Percentiles rank a stretch among this genome's conserved stretches.
Evolutionary conservation across 2,888 invertebrate species (phyloP).

Genomic region (Eustalomyia histrio): DNA sequence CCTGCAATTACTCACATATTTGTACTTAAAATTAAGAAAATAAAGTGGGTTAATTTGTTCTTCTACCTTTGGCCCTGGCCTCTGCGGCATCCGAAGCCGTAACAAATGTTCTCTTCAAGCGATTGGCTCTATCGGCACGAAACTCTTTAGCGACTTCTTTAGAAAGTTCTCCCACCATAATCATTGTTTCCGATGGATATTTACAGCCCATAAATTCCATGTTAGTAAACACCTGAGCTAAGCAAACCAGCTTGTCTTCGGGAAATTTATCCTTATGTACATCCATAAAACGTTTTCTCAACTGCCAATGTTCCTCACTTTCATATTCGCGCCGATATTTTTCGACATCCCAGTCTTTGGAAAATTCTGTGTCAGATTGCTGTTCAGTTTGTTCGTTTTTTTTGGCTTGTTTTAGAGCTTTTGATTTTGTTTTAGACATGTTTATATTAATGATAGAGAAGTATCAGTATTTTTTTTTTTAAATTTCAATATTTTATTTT

Average conservation of each 20-base stretch:
- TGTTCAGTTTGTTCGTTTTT: neutral
- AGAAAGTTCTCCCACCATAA: conserved; percentile 86
- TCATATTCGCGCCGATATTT: conserved; percentile 88
- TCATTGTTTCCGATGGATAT: conserved; percentile 92
- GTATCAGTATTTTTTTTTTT: neutral
- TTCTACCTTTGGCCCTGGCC: conserved; percentile 85
- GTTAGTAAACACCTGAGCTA: conserved; percentile 95
- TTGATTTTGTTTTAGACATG: conserved; percentile 55
- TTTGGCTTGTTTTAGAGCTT: conserved; percentile 4
- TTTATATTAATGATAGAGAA: neutral
- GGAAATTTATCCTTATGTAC: conserved; percentile 88
- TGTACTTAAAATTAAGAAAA: conserved; percentile 63
- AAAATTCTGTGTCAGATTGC: conserved; percentile 24
- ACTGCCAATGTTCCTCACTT: conserved; percentile 94
- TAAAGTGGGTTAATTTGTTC: conserved; percentile 55
- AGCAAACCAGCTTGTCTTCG: conserved; percentile 89
- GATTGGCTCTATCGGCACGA: conserved; percentile 82
- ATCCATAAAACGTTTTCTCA: conserved; percentile 88
- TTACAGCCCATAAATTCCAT: conserved; percentile 82
- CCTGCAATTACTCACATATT: conserved; percentile 62
- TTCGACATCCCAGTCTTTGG: conserved; percentile 86
- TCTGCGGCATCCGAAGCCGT: conserved; percentile 89
- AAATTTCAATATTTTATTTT: too few species aligned
- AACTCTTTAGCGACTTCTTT: conserved; percentile 87
- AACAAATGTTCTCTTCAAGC: conserved; percentile 87